Conservation (phyloP, 2,797 vertebrate species). For the Hephaestus fuliginosus region DNA sequence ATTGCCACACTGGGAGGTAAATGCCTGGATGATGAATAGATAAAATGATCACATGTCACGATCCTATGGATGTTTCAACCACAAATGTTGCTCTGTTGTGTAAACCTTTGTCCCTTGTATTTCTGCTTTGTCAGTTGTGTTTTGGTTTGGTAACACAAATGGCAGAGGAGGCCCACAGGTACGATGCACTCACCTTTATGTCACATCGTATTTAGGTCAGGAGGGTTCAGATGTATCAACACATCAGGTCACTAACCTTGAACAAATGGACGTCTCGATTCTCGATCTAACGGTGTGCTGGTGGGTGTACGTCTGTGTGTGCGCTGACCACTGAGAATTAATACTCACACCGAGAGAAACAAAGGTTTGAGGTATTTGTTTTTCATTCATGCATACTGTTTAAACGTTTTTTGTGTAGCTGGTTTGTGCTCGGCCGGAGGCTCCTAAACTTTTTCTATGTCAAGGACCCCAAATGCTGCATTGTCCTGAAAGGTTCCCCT, state of each 20-base stretch:
- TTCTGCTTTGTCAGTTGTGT: slow-evolving; percentile 42
- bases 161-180: slow-evolving; percentile 71
- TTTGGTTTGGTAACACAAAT: slow-evolving; percentile 56
- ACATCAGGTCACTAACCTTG: slow-evolving; percentile 64
- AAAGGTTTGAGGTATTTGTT: neutral
- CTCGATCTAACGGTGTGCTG: slow-evolving; percentile 9
- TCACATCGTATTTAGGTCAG: slow-evolving; percentile 76
- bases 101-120: slow-evolving; percentile 30
- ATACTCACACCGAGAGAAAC: neutral
- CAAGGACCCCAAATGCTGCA: neutral
- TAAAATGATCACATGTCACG: neutral
- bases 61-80: neutral
- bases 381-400: neutral
- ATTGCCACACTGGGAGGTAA: neutral
- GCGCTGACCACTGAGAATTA: slow-evolving; percentile 17
- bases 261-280: slow-evolving; percentile 49
- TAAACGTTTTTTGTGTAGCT: neutral
- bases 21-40: neutral
- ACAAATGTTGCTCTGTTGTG: slow-evolving; percentile 12
- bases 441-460: neutral
- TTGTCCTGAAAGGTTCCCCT: neutral
- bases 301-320: slow-evolving; percentile 15
- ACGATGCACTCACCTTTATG: slow-evolving; percentile 74
- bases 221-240: slow-evolving; percentile 38
- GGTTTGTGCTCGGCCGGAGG: neutral